Base-by-base conservation (phyloP, 2,113 vertebrate genomes). In the Osmerus mordax region DNA sequence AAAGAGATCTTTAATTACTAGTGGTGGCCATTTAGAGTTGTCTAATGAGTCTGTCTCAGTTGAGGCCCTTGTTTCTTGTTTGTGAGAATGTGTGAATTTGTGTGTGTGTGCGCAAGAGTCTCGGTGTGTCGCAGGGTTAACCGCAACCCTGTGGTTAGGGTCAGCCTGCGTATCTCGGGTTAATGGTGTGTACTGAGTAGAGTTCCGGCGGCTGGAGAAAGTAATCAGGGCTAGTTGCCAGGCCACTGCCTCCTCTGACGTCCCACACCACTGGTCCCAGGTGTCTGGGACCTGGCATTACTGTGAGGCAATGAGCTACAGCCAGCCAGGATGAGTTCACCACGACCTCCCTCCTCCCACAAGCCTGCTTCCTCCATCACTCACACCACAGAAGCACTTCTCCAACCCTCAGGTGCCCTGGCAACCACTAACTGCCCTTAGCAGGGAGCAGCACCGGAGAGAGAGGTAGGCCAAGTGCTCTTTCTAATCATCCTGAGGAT, bases 201-300 rank as follows among this genome's bases (percentile, higher is more conserved):
- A 88, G 90, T 91, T 90, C 88, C 83, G 66, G 88, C 85, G 81
- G 78, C 85, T 89, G 89, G 86, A 90, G 88, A 91, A 92, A 90
- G 87, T 87, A 91, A 92, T 91, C 89, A 91, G 84, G 78, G 72
- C 74, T 79, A 73, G 86, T 87, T 88, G 84, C 84, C 88, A 87
- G 86, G 83, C 73, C 78, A 83, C 80, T 89, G 83, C 83, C 79
- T 84, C 83, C 86, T 84, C 81, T 62, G 73, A 84, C 86, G 83
- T 84, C 72, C 82, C 79, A 85, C 70, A 80, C 85, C 81, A 75
- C 71, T 58, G 86, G 87, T 85, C 89, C 85, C 90, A 91, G 89
- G 90, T 91, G 89, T 90, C 86, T 84, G 13, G 73, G 84, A 64
- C 69, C 82, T 80, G 84, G 83, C 81, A 90, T 91, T 89, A 87